Evolutionary conservation across 2,113 vertebrate species (phyloP), one percentile per base, ranked within the genome.

Genomic region (Cyprinodon brontotheroides): DNA sequence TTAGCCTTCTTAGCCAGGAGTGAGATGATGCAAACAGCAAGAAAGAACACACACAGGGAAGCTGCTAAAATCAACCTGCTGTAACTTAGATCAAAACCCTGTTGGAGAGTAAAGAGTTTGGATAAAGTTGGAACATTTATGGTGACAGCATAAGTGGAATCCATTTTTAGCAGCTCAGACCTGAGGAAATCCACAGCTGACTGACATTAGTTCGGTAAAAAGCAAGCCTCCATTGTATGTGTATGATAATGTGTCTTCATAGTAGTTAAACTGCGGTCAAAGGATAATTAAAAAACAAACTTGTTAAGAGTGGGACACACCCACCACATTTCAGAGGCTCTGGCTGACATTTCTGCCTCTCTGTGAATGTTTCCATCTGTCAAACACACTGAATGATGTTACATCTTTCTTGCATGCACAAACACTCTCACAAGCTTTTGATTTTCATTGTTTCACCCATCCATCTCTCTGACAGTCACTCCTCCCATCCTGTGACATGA

Each of bases 371-470:
- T 61, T 75, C 79, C 75, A 78, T 86, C 85, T 81, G 81, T 81
- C 81, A 81, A 39, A 76, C 8, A 74, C 68, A 78, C 61, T 57
- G 29, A 62, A 48, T 50, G 71, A 75, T 53, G 72, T 69, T 60
- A 74, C 83, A 68, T 77, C 74, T 79, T 41, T 72, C 20, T 45
- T 41, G 14, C 29, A 3, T 17, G 1, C 62, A 14, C 78, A 5
- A 63, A 65, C 53, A 61, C 78, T 45, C 71, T 61, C 38, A 41
- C 36, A 69, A 83, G 1, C 72, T 77, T 86, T 84, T 87, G 88
- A 89, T 87, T 87, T 86, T 69, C 79, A 86, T 87, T 86, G 83
- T 87, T 83, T 70, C 69, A 71, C 78, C 77, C 85, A 86, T 87
- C 88, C 85, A 78, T 87, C 85, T 87, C 75, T 50, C 81, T 84